Conservation (phyloP, 1,140 invertebrate genomes). For the Neodiprion lecontei region DNA sequence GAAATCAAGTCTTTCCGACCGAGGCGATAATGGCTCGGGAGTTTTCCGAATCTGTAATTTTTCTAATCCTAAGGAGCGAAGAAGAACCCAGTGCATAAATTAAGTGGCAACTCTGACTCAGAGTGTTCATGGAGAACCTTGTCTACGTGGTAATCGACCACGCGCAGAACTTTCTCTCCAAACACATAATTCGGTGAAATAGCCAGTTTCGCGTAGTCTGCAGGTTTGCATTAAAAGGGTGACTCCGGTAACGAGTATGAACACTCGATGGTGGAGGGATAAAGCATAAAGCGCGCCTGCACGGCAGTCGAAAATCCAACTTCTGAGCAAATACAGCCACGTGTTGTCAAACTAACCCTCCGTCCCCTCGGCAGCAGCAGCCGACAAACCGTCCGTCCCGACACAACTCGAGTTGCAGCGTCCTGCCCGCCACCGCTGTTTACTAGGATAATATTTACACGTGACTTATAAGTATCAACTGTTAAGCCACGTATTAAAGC, state of each 20-base stretch:
- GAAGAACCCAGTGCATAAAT: no score
- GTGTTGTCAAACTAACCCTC: slow-evolving; percentile 45
- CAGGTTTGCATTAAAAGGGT: not conserved
- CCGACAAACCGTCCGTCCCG: no score
- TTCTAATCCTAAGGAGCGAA: no score
- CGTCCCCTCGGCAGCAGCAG: slow-evolving; percentile 24
- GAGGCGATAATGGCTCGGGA: no score
- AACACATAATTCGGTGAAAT: no score
- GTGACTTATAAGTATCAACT: slow-evolving; percentile 56
- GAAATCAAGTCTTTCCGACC: no score
- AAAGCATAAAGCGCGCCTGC: not conserved
- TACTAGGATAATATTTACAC: slow-evolving; percentile 56
- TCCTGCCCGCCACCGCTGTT: slow-evolving; percentile 36
- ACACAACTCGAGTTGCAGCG: not conserved
- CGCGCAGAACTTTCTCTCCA: no score
- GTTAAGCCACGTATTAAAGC: slow-evolving; percentile 53
- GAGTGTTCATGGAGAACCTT: no score
- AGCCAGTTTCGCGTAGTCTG: no score
- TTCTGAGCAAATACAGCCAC: slow-evolving; percentile 44
- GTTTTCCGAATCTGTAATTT: no score
- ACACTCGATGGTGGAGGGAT: not conserved
- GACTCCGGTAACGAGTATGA: not conserved
- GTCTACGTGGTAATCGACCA: no score
- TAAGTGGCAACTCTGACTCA: no score
- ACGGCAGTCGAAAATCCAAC: not conserved